These are phyloP conservation scores for Germaria angustata DNA, from an alignment of 2,888 invertebrate species.

Conservation along the genomic window DNA sequence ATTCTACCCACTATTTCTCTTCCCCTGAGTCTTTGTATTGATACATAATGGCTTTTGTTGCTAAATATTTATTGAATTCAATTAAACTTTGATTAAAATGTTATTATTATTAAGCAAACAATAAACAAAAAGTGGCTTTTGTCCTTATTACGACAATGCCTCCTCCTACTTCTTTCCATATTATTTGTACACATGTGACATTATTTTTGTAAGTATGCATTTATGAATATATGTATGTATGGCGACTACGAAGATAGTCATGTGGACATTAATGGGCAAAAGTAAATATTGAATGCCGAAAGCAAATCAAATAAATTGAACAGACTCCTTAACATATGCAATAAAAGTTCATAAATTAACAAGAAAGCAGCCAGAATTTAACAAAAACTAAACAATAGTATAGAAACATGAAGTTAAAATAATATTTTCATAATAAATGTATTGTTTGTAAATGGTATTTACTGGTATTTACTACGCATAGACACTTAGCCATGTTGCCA, in stretches of 20 bases:
- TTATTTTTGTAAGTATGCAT: not conserved
- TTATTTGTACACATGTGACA: not conserved
- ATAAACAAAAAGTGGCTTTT: constrained; percentile 48
- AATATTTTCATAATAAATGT: constrained; percentile 26
- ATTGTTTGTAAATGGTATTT: constrained; percentile 24
- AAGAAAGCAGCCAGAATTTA: not conserved
- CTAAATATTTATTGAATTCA: constrained; percentile 51
- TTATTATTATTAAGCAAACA: constrained; percentile 57
- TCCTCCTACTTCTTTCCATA: not conserved
- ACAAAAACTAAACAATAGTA: not conserved
- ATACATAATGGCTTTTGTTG: not conserved
- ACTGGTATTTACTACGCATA: not conserved
- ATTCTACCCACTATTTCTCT: not conserved
- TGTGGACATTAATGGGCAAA: not conserved
- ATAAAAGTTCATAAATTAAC: constrained; percentile 45
- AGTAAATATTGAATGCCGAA: constrained; percentile 53
- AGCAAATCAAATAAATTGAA: constrained; percentile 62
- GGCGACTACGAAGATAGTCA: not conserved
- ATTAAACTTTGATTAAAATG: constrained; percentile 61
- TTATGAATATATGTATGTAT: not conserved
- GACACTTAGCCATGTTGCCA: no score
- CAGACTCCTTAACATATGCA: constrained; percentile 57
- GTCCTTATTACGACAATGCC: not conserved
- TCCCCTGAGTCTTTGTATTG: not conserved
- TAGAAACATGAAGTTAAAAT: constrained; percentile 11